Evolutionary conservation across 2,888 invertebrate species (phyloP).

Genomic region (Cephus pygmeus): DNA sequence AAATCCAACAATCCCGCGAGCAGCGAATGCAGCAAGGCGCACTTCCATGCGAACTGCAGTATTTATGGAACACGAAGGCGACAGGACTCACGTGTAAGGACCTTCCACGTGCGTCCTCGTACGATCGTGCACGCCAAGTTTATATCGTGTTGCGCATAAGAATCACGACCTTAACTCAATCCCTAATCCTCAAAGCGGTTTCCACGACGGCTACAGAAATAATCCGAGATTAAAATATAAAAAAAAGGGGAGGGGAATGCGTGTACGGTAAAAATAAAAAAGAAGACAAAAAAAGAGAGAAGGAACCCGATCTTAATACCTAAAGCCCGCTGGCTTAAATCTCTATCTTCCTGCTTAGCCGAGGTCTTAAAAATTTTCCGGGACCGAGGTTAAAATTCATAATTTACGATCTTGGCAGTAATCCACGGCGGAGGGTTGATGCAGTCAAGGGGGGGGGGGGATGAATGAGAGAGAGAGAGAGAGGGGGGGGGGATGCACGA

Average conservation of each 20-base stretch:
- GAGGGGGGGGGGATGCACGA: background rate
- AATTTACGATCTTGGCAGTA: constrained; percentile 60
- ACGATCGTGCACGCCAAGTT: constrained; percentile 13
- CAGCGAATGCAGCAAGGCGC: no score
- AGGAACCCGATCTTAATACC: constrained; percentile 55
- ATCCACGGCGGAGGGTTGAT: constrained; percentile 37
- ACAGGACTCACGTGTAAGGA: no score
- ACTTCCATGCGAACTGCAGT: no score
- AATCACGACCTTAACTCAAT: constrained; percentile 56
- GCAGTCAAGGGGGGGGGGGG: background rate
- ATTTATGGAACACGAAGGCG: no score
- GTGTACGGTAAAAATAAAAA: constrained; percentile 15
- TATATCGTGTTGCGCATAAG: constrained; percentile 41
- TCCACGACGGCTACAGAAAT: constrained; percentile 46
- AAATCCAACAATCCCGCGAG: no score
- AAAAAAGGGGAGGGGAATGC: constrained; percentile 16
- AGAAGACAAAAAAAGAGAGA: constrained; percentile 14
- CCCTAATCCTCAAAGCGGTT: constrained; percentile 57
- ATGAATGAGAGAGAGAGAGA: background rate
- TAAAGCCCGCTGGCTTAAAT: constrained; percentile 40
- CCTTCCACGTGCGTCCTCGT: no score
- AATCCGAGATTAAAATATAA: constrained; percentile 58
- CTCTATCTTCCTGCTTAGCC: constrained; percentile 54
- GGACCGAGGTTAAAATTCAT: constrained; percentile 57
- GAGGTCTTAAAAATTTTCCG: constrained; percentile 47